Conservation (phyloP, 2,888 invertebrate genomes). For the Creontiades dilutus region DNA sequence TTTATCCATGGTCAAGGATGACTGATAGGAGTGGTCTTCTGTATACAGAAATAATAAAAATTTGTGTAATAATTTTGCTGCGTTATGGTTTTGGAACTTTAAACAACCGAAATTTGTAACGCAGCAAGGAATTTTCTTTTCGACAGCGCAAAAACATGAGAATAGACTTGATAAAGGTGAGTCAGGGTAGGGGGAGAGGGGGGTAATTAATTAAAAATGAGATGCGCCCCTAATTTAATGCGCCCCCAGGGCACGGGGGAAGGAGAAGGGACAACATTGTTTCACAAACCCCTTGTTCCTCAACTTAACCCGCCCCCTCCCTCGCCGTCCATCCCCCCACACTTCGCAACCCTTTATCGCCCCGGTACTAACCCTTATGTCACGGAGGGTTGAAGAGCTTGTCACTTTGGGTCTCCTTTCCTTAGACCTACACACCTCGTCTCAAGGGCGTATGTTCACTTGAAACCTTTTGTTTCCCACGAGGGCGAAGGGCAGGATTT, state of each 20-base stretch:
- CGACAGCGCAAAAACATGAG: no score
- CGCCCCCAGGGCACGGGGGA: neutral
- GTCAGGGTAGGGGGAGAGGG: no score
- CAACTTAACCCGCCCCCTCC: neutral
- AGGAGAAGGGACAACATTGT: constrained; percentile 53
- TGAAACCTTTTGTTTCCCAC: constrained; percentile 47
- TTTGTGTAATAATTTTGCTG: neutral
- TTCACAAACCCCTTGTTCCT: constrained; percentile 51
- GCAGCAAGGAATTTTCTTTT: no score
- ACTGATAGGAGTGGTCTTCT: no score
- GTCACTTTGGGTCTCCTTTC: constrained; percentile 51
- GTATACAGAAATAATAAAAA: no score
- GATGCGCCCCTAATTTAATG: constrained; percentile 54
- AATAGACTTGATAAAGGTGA: neutral
- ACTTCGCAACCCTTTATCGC: neutral
- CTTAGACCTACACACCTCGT: constrained; percentile 28
- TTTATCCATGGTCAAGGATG: no score
- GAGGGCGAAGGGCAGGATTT: neutral
- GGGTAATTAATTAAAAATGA: constrained; percentile 45
- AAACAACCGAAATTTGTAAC: no score
- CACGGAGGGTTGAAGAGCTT: constrained; percentile 50
- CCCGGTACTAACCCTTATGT: constrained; percentile 30
- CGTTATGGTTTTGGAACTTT: no score
- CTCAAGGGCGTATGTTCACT: constrained; percentile 58
- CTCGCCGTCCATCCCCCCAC: no score